Evolutionary conservation across 2,797 vertebrate species (phyloP).

Genomic region (Acanthurus leucopareius): DNA sequence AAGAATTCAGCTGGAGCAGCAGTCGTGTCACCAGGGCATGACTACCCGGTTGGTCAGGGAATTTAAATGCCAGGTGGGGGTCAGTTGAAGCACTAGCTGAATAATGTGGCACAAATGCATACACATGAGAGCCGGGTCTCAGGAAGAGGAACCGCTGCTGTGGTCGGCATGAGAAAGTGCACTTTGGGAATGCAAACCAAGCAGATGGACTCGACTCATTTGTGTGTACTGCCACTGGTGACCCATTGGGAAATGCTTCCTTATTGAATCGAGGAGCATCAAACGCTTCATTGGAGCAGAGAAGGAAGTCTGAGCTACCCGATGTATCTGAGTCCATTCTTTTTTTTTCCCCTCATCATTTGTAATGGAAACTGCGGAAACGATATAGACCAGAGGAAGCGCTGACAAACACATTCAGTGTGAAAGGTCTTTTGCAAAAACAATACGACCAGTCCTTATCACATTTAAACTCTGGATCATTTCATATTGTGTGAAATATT

Average conservation of each 20-base stretch:
- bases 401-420: slow-evolving; percentile 53
- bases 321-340: slow-evolving; percentile 58
- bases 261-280: slow-evolving; percentile 84
- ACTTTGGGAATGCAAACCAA: slow-evolving; percentile 82
- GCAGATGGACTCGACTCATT: slow-evolving; percentile 85
- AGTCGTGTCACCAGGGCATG: slow-evolving; percentile 85
- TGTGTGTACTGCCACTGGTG: slow-evolving; percentile 82
- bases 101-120: slow-evolving; percentile 90
- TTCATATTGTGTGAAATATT: slow-evolving; percentile 43
- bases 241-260: slow-evolving; percentile 83
- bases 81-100: slow-evolving; percentile 89
- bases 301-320: slow-evolving; percentile 72
- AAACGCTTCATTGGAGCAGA: slow-evolving; percentile 85
- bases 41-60: slow-evolving; percentile 88
- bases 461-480: slow-evolving; percentile 34
- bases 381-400: slow-evolving; percentile 42
- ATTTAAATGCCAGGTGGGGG: slow-evolving; percentile 91
- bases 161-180: slow-evolving; percentile 85
- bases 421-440: slow-evolving; percentile 25
- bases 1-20: slow-evolving; percentile 86
- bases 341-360: slow-evolving; percentile 67
- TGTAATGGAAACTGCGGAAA: slow-evolving; percentile 61
- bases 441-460: slow-evolving; percentile 27
- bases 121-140: slow-evolving; percentile 83
- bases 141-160: slow-evolving; percentile 76